These are phyloP conservation scores for Manacus vitellinus DNA, from an alignment of 2,113 vertebrate genomes.

Conservation along the genomic window DNA sequence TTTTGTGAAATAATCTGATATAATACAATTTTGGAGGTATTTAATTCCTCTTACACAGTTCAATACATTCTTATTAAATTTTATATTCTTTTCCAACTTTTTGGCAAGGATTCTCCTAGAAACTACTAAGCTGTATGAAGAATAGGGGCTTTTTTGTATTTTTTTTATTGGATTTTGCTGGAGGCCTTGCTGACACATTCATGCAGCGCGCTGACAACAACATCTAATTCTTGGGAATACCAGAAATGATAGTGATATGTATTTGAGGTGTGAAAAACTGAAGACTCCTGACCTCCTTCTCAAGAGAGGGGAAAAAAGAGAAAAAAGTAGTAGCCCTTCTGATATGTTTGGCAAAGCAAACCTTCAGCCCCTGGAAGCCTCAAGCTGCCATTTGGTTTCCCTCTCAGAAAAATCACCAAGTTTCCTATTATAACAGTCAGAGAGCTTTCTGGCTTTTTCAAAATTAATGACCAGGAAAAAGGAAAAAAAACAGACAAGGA, in stretches of 20 bases:
- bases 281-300: neutral
- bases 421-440: neutral
- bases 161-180: neutral
- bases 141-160: neutral
- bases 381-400: neutral
- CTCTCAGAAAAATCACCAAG: neutral
- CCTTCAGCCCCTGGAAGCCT: neutral
- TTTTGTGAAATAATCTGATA: neutral
- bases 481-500: neutral
- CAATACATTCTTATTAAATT: neutral
- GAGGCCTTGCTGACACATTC: neutral
- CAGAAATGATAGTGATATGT: neutral
- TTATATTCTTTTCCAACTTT: neutral
- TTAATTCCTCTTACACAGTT: neutral
- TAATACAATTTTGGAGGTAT: neutral
- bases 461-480: neutral
- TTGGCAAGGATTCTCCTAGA: neutral
- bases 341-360: neutral
- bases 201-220: fast-evolving
- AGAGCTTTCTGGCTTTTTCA: neutral
- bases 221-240: neutral
- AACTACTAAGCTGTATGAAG: neutral
- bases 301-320: neutral
- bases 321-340: neutral
- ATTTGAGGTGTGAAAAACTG: neutral